Conservation (phyloP, 2,113 vertebrate species). For the Octodon degus region DNA sequence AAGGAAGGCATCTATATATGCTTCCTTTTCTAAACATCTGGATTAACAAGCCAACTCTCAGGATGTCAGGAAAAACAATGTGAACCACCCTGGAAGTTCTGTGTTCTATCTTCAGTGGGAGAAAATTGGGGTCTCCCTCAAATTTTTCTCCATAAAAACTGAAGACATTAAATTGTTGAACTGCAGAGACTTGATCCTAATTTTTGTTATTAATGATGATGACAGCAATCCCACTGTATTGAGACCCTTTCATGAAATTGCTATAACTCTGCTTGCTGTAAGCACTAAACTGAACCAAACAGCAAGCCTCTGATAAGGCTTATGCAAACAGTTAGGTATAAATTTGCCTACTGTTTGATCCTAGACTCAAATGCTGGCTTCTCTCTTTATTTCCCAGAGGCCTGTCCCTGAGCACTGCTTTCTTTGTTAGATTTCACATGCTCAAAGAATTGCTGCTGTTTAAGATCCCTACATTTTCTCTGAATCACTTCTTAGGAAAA, state of each 20-base stretch:
- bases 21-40: constrained; percentile 65
- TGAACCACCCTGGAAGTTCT: not conserved
- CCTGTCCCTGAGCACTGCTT: not conserved
- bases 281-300: not conserved
- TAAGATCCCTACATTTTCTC: not conserved
- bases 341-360: not conserved
- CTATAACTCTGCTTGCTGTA: not conserved
- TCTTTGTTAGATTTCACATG: not conserved
- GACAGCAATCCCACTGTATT: not conserved
- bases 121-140: constrained; percentile 2
- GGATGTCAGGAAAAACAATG: not conserved
- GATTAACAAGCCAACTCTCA: constrained; percentile 67
- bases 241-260: not conserved
- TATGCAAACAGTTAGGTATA: not conserved
- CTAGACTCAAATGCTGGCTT: not conserved
- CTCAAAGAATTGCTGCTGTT: not conserved
- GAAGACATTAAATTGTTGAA: not conserved
- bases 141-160: constrained; percentile 21
- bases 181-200: not conserved
- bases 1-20: constrained; percentile 59
- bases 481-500: constrained; percentile 27
- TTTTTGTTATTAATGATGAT: constrained; percentile 25
- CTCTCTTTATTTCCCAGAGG: not conserved
- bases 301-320: not conserved
- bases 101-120: constrained; percentile 2